phyloP scores from a whole-genome alignment of 2,888 invertebrate species.

The Heliconius ethilla region DNA sequence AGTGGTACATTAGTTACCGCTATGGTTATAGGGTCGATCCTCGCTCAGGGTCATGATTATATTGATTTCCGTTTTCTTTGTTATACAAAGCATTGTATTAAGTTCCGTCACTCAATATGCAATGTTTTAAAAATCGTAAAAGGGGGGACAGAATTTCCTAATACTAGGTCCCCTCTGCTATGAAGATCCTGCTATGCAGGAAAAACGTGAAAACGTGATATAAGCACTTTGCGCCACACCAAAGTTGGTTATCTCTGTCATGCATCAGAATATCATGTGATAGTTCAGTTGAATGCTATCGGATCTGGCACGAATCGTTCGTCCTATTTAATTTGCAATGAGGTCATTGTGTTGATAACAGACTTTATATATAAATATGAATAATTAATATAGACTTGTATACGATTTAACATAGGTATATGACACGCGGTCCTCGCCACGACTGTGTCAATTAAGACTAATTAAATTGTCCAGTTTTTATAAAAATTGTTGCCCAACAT shows the following conservation, averaged over 20 bases:
- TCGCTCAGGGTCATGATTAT: too few relatives aligned
- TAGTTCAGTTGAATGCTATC: constrained; percentile 22
- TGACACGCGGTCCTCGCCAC: neutral
- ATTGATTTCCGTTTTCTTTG: too few relatives aligned
- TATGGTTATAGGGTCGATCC: too few relatives aligned
- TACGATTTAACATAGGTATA: neutral
- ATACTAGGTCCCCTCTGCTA: too few relatives aligned
- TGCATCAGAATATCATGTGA: constrained; percentile 18
- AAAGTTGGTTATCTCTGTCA: constrained; percentile 10
- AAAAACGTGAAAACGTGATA: neutral
- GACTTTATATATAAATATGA: neutral
- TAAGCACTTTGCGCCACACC: neutral
- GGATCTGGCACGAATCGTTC: constrained; percentile 19
- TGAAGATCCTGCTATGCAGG: too few relatives aligned
- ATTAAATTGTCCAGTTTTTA: neutral
- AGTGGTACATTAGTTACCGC: too few relatives aligned
- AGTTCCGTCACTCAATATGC: too few relatives aligned
- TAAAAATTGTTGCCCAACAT: neutral
- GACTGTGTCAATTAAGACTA: neutral
- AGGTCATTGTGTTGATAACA: neutral
- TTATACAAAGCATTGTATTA: too few relatives aligned
- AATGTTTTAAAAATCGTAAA: too few relatives aligned
- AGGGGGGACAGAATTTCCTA: too few relatives aligned
- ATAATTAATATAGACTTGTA: neutral
- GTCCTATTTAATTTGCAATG: constrained; percentile 14